phyloP scores from a whole-genome alignment of 2,797 vertebrate genomes.

The Poeciliopsis presidionis region DNA sequence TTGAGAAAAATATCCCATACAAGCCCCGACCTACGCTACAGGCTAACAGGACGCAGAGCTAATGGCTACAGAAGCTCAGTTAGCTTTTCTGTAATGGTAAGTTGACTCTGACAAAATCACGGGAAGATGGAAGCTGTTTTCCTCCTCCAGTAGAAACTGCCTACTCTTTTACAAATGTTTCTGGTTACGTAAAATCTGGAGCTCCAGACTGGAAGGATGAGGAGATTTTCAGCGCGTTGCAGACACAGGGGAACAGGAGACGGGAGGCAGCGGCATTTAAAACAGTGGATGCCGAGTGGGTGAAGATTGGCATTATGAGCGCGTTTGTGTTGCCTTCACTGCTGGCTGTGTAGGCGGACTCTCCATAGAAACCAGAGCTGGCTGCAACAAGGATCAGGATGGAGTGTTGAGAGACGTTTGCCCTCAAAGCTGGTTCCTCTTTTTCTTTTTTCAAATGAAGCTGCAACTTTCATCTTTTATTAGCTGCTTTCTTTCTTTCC shows the following conservation, averaged over 20 bases:
- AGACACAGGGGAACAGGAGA: conserved; percentile 15
- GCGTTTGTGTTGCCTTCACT: conserved; percentile 35
- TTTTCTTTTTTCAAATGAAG: not conserved
- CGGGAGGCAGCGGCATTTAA: conserved; percentile 23
- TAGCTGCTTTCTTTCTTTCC: not conserved
- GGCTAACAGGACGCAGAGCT: not conserved
- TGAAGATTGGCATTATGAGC: conserved; percentile 13
- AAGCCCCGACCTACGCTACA: not conserved
- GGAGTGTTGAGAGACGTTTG: conserved; percentile 26
- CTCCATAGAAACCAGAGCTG: conserved; percentile 69
- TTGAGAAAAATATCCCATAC: not conserved
- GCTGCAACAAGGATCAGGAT: conserved; percentile 31
- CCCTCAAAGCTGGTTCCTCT: not conserved
- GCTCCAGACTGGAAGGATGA: conserved; percentile 9
- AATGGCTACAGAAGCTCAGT: not conserved
- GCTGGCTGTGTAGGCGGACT: conserved; percentile 72
- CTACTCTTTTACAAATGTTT: not conserved
- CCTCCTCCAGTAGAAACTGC: conserved; percentile 2
- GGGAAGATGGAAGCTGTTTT: not conserved
- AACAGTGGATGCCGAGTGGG: conserved; percentile 1
- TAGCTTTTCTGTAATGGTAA: not conserved
- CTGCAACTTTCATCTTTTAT: not conserved
- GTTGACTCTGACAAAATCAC: not conserved
- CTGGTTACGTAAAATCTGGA: conserved; percentile 10
- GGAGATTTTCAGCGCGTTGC: not conserved